These are phyloP conservation scores for Eriocheir sinensis DNA, from an alignment of 1,140 invertebrate species.

Conservation along the genomic window DNA sequence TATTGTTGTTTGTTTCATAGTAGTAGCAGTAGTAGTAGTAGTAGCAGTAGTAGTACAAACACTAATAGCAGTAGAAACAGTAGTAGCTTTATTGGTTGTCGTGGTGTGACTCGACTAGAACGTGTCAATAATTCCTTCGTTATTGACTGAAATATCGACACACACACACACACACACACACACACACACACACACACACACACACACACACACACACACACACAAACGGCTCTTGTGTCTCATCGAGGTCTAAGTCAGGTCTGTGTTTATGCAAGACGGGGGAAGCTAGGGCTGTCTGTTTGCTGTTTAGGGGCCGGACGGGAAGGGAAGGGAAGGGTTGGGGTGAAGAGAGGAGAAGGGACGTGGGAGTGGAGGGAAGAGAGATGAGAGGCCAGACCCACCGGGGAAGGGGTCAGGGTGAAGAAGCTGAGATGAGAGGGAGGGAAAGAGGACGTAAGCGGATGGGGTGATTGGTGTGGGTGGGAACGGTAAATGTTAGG, in stretches of 20 bases:
- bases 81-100: too few relatives aligned
- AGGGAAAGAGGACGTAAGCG: background rate
- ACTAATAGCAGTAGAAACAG: too few relatives aligned
- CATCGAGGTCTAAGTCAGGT: background rate
- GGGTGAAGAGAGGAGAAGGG: too few relatives aligned
- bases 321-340: background rate
- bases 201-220: conserved; percentile 5
- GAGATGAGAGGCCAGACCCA: background rate
- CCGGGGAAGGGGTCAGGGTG: background rate
- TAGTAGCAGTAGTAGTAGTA: too few relatives aligned
- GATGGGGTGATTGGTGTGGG: background rate
- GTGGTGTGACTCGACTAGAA: background rate
- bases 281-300: background rate
- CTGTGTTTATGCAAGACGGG: background rate
- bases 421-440: background rate
- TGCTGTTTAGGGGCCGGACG: background rate
- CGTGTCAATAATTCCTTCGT: background rate
- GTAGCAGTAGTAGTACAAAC: too few relatives aligned
- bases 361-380: background rate
- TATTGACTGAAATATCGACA: background rate
- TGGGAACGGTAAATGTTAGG: background rate
- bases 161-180: conserved; percentile 20
- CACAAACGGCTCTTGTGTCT: background rate
- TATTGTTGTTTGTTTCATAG: too few relatives aligned
- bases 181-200: conserved; percentile 22